Percentiles rank a stretch among this genome's conserved stretches.
These are phyloP conservation scores for Hylomyscus alleni DNA, from an alignment of 2,797 vertebrate genomes.

Conservation along the genomic window DNA sequence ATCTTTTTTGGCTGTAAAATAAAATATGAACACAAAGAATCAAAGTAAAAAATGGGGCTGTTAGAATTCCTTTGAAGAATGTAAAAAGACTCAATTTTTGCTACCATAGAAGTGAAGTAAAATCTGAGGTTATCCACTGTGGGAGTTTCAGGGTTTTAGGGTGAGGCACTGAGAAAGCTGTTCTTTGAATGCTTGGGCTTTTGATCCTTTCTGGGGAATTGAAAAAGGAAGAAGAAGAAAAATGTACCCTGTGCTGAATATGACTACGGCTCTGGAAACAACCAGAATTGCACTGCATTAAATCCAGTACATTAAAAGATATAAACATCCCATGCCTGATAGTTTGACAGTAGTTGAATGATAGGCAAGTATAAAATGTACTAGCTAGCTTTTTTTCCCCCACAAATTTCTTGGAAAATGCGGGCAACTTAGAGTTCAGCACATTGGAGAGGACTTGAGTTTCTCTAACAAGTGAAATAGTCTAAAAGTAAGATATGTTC, in stretches of 20 bases:
- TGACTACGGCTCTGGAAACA: slow-evolving; percentile 60
- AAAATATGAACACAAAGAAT: slow-evolving; percentile 56
- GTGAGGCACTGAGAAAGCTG: slow-evolving; percentile 75
- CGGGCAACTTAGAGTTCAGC: slow-evolving; percentile 20
- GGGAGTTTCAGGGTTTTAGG: slow-evolving; percentile 77
- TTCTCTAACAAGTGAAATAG: slow-evolving; percentile 40
- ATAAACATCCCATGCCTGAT: slow-evolving; percentile 41
- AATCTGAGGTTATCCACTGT: slow-evolving; percentile 70
- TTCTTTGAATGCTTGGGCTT: slow-evolving; percentile 76
- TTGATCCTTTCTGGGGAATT: slow-evolving; percentile 75
- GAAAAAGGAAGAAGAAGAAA: slow-evolving; percentile 1
- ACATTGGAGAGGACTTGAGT: slow-evolving; percentile 34
- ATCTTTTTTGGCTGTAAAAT: slow-evolving; percentile 55
- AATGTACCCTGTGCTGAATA: not conserved
- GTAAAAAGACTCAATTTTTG: slow-evolving; percentile 76
- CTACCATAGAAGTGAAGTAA: slow-evolving; percentile 62
- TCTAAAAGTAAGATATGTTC: slow-evolving; percentile 51
- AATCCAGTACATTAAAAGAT: slow-evolving; percentile 46
- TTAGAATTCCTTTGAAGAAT: slow-evolving; percentile 77
- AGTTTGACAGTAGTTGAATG: slow-evolving; percentile 13
- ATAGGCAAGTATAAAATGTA: slow-evolving; percentile 71
- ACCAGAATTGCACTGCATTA: slow-evolving; percentile 29
- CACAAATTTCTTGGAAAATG: slow-evolving; percentile 43
- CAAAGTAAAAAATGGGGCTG: slow-evolving; percentile 58
- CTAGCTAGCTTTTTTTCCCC: not conserved